Evolutionary conservation across 1,140 invertebrate species (phyloP).

Genomic region (Oscheius sp.): DNA sequence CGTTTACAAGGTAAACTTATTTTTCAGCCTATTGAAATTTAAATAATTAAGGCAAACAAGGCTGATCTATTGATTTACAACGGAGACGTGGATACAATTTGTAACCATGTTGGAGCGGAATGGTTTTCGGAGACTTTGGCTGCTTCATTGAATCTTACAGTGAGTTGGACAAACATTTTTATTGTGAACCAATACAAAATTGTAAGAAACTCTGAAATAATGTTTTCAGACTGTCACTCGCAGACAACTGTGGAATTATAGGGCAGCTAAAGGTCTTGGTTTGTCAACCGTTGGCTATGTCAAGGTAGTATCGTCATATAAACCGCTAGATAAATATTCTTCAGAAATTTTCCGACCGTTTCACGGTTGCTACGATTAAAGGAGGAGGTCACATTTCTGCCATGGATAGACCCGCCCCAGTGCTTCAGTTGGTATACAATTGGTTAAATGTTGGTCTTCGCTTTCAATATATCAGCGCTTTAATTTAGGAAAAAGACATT

Average conservation of each 20-base stretch:
- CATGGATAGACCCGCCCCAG: conserved; percentile 55
- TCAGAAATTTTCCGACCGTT: not conserved
- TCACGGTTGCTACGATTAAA: not conserved
- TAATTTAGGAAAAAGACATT: not conserved
- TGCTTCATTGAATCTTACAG: not conserved
- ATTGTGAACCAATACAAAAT: no score
- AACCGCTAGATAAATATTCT: not conserved
- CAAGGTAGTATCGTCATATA: not conserved
- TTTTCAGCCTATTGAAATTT: not conserved
- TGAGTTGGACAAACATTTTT: not conserved
- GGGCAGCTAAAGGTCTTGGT: no score
- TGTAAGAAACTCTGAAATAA: no score
- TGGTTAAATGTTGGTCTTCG: conserved; percentile 5
- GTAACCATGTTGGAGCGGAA: conserved; percentile 66
- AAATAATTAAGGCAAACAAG: not conserved
- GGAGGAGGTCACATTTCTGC: conserved; percentile 53
- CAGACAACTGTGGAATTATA: conserved; percentile 9
- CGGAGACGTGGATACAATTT: conserved; percentile 67
- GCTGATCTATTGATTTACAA: conserved; percentile 64
- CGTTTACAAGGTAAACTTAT: not conserved
- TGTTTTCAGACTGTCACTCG: not conserved
- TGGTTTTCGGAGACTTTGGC: conserved; percentile 63
- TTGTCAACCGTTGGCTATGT: not conserved
- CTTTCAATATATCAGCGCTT: not conserved
- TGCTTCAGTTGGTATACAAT: conserved; percentile 31